Evolutionary conservation across 2,888 invertebrate genomes (phyloP), one percentile per base, ranked within the genome.

Genomic region (Acanthacorydalis orientalis): DNA sequence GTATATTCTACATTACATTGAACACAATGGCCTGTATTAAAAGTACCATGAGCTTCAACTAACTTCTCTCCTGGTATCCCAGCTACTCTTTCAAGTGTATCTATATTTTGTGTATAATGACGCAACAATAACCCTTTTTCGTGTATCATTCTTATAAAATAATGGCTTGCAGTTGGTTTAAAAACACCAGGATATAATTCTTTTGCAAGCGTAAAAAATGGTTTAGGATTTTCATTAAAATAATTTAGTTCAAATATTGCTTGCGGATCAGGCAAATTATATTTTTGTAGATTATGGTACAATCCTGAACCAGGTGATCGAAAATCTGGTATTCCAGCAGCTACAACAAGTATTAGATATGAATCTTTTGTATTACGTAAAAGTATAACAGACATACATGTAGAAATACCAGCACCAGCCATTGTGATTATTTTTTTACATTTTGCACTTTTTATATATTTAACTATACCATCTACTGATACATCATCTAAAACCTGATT

Each of bases 331-430:
- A 96, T 95, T 34, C 96, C 96, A 48, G 91, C 91, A 58, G 90
- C 89, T 89, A 62, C 49, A 73, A 62, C 49, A 49, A 6, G 32
- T 11, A 40, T 31, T 40, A 37, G 40, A 51, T 31, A 46, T 44
- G 48, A 34, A 45, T 44, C 23, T 49, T n/a, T 37, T 38, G 46
- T 34, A 14, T 42, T 49, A 50, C 41, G 48, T 39, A 49, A 47
- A 48, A 31, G 49, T 49, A 41, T 44, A 48, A 46, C 46, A 33
- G 46, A 72, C 80, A 78, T 73, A 91, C 91, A 85, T 43, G 96
- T 97, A 2, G 93, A 95, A 59, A 97, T 92, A 45, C 96, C 96
- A 55, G 96, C 96, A 51, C 96, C 96, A 50, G 91, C 84, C 79
- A 97, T 80, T 1, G 91, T 91, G 49, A 96, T 82, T 48, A 96